phyloP scores from a whole-genome alignment of 2,888 invertebrate species.

The Standfussiana lucernea region DNA sequence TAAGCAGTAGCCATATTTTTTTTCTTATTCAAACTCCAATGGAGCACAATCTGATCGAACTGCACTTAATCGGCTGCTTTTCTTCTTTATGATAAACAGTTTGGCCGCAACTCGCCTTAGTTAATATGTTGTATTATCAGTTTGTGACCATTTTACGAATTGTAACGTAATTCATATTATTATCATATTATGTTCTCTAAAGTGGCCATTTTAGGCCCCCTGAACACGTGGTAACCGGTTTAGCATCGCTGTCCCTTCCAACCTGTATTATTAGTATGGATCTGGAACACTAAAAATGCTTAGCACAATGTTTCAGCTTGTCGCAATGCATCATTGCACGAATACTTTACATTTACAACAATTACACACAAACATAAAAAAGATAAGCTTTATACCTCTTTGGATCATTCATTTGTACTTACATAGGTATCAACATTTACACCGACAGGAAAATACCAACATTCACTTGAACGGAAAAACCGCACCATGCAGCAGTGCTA shows the following conservation, averaged over 20 bases:
- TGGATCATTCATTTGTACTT: conserved; percentile 32
- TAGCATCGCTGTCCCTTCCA: too few relatives aligned
- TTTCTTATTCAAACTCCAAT: neutral
- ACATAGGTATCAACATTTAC: conserved; percentile 12
- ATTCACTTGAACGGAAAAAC: conserved; percentile 10
- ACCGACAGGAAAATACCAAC: conserved; percentile 21
- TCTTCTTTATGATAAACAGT: too few relatives aligned
- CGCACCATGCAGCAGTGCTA: neutral
- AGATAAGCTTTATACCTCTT: conserved; percentile 48
- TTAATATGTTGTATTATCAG: too few relatives aligned
- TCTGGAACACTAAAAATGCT: neutral
- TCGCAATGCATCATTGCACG: conserved; percentile 6
- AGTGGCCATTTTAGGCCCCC: too few relatives aligned
- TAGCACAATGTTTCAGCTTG: neutral
- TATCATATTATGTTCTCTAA: too few relatives aligned
- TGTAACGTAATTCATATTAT: too few relatives aligned
- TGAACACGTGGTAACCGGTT: too few relatives aligned
- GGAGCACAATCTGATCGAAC: neutral
- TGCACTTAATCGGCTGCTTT: neutral
- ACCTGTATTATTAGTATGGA: neutral
- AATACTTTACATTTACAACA: conserved; percentile 25
- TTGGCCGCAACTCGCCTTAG: too few relatives aligned
- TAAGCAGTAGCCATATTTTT: neutral
- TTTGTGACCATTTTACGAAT: too few relatives aligned
- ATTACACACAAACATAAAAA: conserved; percentile 18